Evolutionary conservation across 2,888 invertebrate genomes (phyloP).

Genomic region (Ormyrus thymus): DNA sequence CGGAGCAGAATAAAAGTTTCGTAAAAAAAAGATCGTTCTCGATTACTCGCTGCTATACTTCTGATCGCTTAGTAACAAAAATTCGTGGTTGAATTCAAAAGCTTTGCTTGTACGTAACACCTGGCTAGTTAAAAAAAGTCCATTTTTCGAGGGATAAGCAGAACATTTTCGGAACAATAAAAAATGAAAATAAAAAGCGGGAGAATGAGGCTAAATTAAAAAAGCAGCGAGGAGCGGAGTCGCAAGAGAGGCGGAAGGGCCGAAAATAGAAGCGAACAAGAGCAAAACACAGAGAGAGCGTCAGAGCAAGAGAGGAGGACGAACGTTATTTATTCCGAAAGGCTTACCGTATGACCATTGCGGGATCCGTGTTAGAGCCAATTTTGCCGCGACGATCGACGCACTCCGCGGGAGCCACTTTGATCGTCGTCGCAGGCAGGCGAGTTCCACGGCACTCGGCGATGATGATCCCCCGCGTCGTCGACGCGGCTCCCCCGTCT

Average conservation of each 20-base stretch:
- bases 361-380: slow-evolving; percentile 71
- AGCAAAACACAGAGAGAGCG: slow-evolving; percentile 51
- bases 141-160: background rate
- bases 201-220: background rate
- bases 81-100: too few relatives aligned
- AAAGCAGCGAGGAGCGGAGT: slow-evolving; percentile 3
- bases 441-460: slow-evolving; percentile 43
- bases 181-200: slow-evolving; percentile 30
- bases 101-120: background rate
- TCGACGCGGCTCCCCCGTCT: background rate
- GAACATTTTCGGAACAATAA: slow-evolving; percentile 15
- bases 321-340: slow-evolving; percentile 35
- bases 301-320: slow-evolving; percentile 28
- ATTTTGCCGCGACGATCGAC: slow-evolving; percentile 67
- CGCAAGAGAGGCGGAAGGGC: slow-evolving; percentile 41
- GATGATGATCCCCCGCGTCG: slow-evolving; percentile 23
- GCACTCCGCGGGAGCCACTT: slow-evolving; percentile 68
- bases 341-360: slow-evolving; percentile 73
- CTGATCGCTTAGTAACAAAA: slow-evolving; percentile 39
- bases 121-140: background rate
- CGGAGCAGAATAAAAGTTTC: background rate
- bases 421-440: slow-evolving; percentile 48
- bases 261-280: slow-evolving; percentile 54
- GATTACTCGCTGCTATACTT: slow-evolving; percentile 16
- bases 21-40: slow-evolving; percentile 15